Percentiles rank a stretch among this genome's conserved stretches.
phyloP scores from a whole-genome alignment of 2,113 vertebrate genomes.

The Poicephalus gulielmi region DNA sequence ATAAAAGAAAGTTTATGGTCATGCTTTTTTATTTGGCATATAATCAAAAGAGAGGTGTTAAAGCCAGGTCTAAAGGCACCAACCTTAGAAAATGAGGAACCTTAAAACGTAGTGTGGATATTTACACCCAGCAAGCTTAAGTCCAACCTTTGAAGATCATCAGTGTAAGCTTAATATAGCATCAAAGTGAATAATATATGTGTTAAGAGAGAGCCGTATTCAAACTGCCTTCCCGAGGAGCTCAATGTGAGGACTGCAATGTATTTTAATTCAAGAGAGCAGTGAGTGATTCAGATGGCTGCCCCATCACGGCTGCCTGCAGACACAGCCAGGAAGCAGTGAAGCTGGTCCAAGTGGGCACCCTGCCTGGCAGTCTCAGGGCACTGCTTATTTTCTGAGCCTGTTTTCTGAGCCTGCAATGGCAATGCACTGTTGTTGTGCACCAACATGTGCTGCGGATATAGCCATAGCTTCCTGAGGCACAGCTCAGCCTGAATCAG shows the following conservation, averaged over 20 bases:
- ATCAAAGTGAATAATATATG: neutral
- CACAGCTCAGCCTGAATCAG: neutral
- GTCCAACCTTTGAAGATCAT: neutral
- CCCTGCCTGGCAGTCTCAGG: neutral
- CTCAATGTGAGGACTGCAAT: neutral
- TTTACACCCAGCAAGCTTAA: neutral
- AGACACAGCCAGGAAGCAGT: rapidly evolving
- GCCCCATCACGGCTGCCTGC: neutral
- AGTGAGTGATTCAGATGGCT: neutral
- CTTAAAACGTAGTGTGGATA: neutral
- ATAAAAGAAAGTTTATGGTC: neutral
- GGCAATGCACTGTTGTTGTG: rapidly evolving
- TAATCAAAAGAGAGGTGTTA: neutral
- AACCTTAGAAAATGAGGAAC: neutral
- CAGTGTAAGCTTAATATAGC: neutral
- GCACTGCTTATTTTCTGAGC: neutral
- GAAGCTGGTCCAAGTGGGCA: rapidly evolving
- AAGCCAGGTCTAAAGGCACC: neutral
- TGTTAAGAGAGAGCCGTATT: neutral
- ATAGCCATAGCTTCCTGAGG: neutral
- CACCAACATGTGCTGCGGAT: neutral
- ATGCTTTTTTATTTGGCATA: neutral
- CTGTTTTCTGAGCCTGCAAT: neutral
- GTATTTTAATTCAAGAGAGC: neutral
- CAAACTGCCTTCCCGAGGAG: neutral